These are phyloP conservation scores for Brachionus calyciflorus DNA, from an alignment of 1,140 invertebrate genomes.

Conservation along the genomic window DNA sequence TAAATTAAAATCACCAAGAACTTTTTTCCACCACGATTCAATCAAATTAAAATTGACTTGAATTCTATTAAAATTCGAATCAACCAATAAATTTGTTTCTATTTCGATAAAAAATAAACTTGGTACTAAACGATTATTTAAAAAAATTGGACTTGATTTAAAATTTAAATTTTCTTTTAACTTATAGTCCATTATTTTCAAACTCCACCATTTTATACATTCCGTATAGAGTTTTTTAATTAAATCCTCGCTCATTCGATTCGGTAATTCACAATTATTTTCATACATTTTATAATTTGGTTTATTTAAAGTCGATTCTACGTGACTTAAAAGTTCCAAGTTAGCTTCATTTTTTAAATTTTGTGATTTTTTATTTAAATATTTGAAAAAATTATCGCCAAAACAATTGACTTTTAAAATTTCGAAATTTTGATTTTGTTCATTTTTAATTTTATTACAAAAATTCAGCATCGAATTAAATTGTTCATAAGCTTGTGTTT, in stretches of 20 bases:
- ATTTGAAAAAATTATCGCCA: neutral
- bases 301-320: neutral
- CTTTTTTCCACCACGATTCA: constrained; percentile 21
- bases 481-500: neutral
- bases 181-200: neutral
- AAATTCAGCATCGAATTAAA: neutral
- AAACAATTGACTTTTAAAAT: neutral
- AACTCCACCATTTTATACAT: constrained; percentile 34
- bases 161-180: neutral
- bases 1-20: neutral
- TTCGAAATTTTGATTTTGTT: neutral
- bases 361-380: neutral
- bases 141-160: constrained; percentile 10
- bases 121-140: neutral
- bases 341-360: neutral
- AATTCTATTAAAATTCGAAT: neutral
- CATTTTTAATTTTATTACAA: neutral
- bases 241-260: neutral
- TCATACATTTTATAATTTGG: neutral
- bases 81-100: neutral
- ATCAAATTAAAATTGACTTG: neutral
- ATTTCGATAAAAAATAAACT: neutral
- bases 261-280: neutral
- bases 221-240: neutral
- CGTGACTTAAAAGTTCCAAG: neutral